Evolutionary conservation across 2,113 vertebrate species (phyloP), one percentile per base, ranked within the genome.

Genomic region (Dryoscopus gambensis): DNA sequence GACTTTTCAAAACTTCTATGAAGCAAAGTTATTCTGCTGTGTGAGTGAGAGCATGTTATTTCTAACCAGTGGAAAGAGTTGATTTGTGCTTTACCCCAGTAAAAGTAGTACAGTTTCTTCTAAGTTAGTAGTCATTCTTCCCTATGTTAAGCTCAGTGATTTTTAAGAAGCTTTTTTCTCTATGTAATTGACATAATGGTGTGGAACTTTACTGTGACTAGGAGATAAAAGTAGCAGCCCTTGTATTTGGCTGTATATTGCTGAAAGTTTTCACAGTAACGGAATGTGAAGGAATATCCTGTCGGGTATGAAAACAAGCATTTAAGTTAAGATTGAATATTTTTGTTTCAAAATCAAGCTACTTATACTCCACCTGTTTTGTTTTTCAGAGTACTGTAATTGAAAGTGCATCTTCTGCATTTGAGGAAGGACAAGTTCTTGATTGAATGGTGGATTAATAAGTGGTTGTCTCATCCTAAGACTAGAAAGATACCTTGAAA

Each of bases 361-460:
- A 10, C 20, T 90, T 74, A 71, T 1, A 63, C 22, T 84, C 82
- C 33, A 40, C 74, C 68, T 97, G 5, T 83, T 94, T 82, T 97
- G 22, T 97, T 97, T 98, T 98, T 89, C 97, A 98, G 97, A 96
- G 56, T 84, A 49, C 81, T 96, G 40, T 97, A 95, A 90, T 76
- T 96, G 81, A 94, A 96, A 50, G 40, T 81, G 49, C 59, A 85
- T 92, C 91, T 90, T 69, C 88, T 97, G 9, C 90, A 15, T 77
- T 96, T 84, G 52, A 75, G 33, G 94, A 84, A 87, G 83, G 63
- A 80, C 82, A 65, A 84, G 59, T 95, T 70, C 35, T 67, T 78
- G 79, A 74, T 94, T 98, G 97, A 89, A 97, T 97, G 96, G 97
- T 97, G 96, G 95, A 97, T 97, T 98, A 97, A 82, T 53, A 93